Evolutionary conservation across 2,888 invertebrate species (phyloP).

Genomic region (Steinernema carpocapsae): DNA sequence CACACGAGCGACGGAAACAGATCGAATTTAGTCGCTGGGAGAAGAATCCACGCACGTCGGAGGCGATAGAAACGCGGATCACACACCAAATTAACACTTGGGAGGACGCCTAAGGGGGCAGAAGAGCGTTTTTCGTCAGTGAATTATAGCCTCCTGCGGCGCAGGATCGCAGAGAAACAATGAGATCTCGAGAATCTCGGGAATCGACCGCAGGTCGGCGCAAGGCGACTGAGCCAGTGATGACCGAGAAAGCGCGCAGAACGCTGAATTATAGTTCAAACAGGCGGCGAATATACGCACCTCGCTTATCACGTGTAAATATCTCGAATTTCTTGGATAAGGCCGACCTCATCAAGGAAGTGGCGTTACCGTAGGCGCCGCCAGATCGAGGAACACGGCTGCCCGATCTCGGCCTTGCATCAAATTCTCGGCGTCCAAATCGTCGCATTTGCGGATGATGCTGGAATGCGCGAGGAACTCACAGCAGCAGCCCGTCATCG

Average conservation of each 20-base stretch:
- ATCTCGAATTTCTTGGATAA: no score
- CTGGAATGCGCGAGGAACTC: no score
- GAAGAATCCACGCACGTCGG: not conserved
- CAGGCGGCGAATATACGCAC: not conserved
- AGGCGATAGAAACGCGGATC: not conserved
- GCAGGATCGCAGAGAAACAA: conserved; percentile 4
- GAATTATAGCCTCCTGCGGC: conserved; percentile 9
- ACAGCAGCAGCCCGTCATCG: no score
- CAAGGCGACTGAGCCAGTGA: not conserved
- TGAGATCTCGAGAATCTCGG: conserved; percentile 24
- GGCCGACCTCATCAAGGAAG: no score
- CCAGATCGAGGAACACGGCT: no score
- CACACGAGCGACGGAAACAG: not conserved
- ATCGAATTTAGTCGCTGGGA: not conserved
- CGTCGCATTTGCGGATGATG: no score
- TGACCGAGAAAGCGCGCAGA: conserved; percentile 3
- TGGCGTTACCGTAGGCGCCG: no score
- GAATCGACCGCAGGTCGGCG: not conserved
- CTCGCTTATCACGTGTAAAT: not conserved
- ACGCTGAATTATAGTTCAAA: conserved; percentile 9
- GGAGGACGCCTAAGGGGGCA: conserved; percentile 1
- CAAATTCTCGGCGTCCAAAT: no score
- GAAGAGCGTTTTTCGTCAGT: conserved; percentile 12
- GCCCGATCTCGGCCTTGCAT: no score
- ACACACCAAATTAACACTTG: conserved; percentile 27